Evolutionary conservation across 2,113 vertebrate genomes (phyloP).

Genomic region (Clinocottus analis): DNA sequence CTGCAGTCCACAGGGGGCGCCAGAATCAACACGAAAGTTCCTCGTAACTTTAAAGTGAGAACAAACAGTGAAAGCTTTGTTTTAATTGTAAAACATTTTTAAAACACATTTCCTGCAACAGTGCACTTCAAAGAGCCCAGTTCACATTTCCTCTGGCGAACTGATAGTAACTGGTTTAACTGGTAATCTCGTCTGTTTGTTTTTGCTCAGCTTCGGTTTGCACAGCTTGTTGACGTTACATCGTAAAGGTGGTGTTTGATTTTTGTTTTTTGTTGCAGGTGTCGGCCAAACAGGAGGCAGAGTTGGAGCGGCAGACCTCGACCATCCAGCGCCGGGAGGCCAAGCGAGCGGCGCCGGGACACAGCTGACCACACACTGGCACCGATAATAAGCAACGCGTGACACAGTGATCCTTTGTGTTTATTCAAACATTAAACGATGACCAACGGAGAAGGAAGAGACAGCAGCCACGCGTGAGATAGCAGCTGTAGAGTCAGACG

Average conservation of each 20-base stretch:
- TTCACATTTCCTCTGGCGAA: neutral
- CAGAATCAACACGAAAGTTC: neutral
- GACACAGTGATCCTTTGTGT: constrained; percentile 64
- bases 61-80: neutral
- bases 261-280: constrained; percentile 22
- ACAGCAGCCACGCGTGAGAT: constrained; percentile 59
- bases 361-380: constrained; percentile 67
- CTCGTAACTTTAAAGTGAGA: neutral
- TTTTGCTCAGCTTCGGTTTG: constrained; percentile 20
- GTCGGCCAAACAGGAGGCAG: constrained; percentile 32
- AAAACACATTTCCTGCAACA: neutral
- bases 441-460: constrained; percentile 61
- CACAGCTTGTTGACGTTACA: constrained; percentile 18
- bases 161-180: neutral
- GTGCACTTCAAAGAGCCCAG: neutral
- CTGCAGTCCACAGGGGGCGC: neutral
- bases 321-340: constrained; percentile 67
- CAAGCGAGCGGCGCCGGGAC: constrained; percentile 63
- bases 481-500: constrained; percentile 51
- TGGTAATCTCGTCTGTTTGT: too few relatives aligned
- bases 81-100: neutral
- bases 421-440: constrained; percentile 77
- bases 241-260: neutral
- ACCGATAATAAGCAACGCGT: neutral
- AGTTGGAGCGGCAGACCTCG: constrained; percentile 47